Percentiles rank a stretch among this genome's conserved stretches.
phyloP scores from a whole-genome alignment of 1,140 invertebrate genomes.

The Lucilia sericata region DNA sequence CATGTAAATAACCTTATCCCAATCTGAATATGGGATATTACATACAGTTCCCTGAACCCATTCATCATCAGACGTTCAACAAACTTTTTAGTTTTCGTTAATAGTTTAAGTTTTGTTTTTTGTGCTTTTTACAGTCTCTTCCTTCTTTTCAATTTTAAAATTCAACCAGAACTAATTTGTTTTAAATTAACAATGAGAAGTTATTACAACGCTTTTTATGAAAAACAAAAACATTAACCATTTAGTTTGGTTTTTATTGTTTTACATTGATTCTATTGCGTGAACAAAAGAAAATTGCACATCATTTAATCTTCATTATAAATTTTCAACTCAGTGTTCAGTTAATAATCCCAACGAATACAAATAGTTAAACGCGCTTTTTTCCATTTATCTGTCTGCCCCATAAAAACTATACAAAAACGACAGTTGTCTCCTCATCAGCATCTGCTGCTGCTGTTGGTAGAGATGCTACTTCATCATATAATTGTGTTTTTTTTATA shows the following conservation, averaged over 20 bases:
- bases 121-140: neutral
- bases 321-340: slow-evolving; percentile 4
- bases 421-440: neutral
- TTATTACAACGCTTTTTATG: neutral
- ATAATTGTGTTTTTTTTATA: neutral
- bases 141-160: slow-evolving; percentile 9
- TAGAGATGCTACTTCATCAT: neutral
- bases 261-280: slow-evolving; percentile 10
- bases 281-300: slow-evolving; percentile 24
- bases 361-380: too few species aligned
- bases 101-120: neutral
- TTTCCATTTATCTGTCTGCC: neutral
- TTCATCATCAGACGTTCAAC: neutral
- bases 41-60: neutral
- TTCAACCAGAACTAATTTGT: slow-evolving; percentile 17
- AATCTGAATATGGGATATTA: neutral
- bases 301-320: slow-evolving; percentile 26
- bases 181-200: slow-evolving; percentile 2
- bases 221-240: neutral
- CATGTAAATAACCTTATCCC: neutral
- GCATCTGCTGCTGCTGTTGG: neutral
- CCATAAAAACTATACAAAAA: neutral
- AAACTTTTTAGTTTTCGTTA: neutral
- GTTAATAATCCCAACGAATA: slow-evolving; percentile 4
- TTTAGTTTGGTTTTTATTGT: neutral